These are phyloP conservation scores for Augochlora pura DNA, from an alignment of 1,140 invertebrate genomes.

Conservation along the genomic window DNA sequence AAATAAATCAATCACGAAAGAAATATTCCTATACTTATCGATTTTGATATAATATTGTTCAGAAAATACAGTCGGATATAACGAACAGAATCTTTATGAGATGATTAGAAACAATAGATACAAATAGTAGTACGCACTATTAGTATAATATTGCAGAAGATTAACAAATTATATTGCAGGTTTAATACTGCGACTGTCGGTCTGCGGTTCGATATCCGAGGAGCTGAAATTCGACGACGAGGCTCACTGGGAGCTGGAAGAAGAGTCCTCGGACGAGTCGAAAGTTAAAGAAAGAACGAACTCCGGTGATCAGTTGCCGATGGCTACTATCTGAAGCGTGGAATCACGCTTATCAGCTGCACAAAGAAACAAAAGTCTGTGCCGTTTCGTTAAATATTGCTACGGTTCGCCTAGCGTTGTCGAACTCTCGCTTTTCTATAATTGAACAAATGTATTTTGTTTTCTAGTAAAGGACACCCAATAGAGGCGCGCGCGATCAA, in stretches of 20 bases:
- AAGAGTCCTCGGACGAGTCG: conserved; percentile 67
- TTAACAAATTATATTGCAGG: conserved; percentile 60
- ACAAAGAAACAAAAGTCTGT: background rate
- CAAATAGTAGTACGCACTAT: too few relatives aligned
- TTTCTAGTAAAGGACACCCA: background rate
- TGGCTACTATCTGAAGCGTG: conserved; percentile 70
- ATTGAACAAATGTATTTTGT: background rate
- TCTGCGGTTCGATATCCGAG: conserved; percentile 75
- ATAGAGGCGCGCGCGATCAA: conserved; percentile 6
- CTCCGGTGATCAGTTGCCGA: conserved; percentile 67
- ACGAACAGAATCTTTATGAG: too few relatives aligned
- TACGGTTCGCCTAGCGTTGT: too few relatives aligned
- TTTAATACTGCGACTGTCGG: conserved; percentile 72
- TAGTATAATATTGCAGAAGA: too few relatives aligned
- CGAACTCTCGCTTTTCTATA: too few relatives aligned
- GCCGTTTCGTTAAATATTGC: background rate
- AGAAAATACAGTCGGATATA: too few relatives aligned
- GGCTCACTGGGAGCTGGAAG: conserved; percentile 77
- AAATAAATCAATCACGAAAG: too few relatives aligned
- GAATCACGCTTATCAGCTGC: background rate
- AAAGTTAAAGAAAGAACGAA: conserved; percentile 61
- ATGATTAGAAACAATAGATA: too few relatives aligned
- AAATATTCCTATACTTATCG: too few relatives aligned
- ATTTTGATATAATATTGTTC: too few relatives aligned
- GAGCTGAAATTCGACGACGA: conserved; percentile 79